Conservation (phyloP, 1,140 invertebrate genomes). For the Procambarus clarkii region DNA sequence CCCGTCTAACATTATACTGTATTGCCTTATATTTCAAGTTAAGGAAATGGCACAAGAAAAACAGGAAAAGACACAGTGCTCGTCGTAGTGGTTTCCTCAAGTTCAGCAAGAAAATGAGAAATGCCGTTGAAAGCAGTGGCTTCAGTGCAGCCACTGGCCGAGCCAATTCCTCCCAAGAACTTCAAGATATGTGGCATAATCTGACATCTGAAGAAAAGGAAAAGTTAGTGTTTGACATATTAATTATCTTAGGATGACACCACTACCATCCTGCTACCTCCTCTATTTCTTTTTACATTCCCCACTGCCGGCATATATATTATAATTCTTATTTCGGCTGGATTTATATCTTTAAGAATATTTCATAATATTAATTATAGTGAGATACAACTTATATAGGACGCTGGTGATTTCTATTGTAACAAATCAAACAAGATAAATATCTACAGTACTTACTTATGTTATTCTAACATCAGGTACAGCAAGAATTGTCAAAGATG, state of each 20-base stretch:
- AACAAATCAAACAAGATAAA: no score
- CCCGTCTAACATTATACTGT: background rate
- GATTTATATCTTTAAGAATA: no score
- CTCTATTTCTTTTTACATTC: no score
- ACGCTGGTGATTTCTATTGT: no score
- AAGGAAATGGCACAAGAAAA: conserved; percentile 81
- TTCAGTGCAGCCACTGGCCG: conserved; percentile 3
- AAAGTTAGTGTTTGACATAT: background rate
- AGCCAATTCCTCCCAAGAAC: conserved; percentile 2
- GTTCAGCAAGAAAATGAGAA: conserved; percentile 57
- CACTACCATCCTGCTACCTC: no score
- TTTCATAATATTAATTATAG: no score
- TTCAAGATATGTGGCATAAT: conserved; percentile 74
- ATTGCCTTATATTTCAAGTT: background rate
- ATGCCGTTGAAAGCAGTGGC: background rate
- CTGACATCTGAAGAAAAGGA: conserved; percentile 59
- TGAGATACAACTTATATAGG: no score
- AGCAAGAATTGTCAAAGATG: conserved; percentile 72
- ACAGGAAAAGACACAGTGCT: conserved; percentile 77
- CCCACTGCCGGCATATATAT: no score
- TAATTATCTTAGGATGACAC: no score
- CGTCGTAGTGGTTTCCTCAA: conserved; percentile 74
- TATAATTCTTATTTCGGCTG: no score
- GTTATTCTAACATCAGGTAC: conserved; percentile 70
- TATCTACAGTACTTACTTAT: background rate